These are phyloP conservation scores for Epicampocera succincta DNA, from an alignment of 2,888 invertebrate species.

Conservation along the genomic window DNA sequence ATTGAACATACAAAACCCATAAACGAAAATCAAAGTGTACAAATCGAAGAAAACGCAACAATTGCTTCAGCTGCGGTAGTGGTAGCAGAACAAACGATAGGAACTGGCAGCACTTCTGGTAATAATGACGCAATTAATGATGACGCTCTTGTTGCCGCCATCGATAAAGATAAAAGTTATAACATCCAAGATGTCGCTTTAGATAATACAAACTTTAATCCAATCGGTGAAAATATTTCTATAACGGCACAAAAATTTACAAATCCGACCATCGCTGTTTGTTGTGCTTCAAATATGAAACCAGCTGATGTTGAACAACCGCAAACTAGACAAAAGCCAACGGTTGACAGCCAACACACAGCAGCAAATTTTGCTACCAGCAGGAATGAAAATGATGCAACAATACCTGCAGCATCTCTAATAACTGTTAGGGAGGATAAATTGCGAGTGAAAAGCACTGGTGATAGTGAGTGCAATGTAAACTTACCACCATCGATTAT, in stretches of 20 bases:
- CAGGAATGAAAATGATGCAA: constrained; percentile 56
- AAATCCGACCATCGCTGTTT: constrained; percentile 1
- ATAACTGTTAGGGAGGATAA: constrained; percentile 10
- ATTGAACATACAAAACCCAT: constrained; percentile 44
- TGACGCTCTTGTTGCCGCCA: constrained; percentile 35
- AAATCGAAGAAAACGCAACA: constrained; percentile 37
- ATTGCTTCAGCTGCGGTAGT: constrained; percentile 12
- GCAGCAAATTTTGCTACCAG: constrained; percentile 30
- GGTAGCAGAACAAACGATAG: constrained; percentile 45
- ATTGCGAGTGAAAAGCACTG: not conserved
- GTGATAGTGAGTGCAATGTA: constrained; percentile 16
- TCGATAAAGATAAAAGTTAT: constrained; percentile 25
- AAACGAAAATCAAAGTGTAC: constrained; percentile 62
- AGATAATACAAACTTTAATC: constrained; percentile 44
- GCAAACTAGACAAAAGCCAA: constrained; percentile 1
- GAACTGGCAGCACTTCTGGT: constrained; percentile 53
- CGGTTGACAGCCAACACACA: constrained; percentile 51
- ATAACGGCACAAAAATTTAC: constrained; percentile 60
- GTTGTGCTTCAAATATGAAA: constrained; percentile 64
- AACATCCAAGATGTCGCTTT: constrained; percentile 23
- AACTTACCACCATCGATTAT: constrained; percentile 47
- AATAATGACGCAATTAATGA: constrained; percentile 48
- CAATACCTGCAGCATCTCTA: constrained; percentile 31
- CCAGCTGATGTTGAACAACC: constrained; percentile 63
- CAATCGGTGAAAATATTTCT: constrained; percentile 72